phyloP scores from a whole-genome alignment of 2,113 vertebrate genomes.

The Neotragus moschatus region DNA sequence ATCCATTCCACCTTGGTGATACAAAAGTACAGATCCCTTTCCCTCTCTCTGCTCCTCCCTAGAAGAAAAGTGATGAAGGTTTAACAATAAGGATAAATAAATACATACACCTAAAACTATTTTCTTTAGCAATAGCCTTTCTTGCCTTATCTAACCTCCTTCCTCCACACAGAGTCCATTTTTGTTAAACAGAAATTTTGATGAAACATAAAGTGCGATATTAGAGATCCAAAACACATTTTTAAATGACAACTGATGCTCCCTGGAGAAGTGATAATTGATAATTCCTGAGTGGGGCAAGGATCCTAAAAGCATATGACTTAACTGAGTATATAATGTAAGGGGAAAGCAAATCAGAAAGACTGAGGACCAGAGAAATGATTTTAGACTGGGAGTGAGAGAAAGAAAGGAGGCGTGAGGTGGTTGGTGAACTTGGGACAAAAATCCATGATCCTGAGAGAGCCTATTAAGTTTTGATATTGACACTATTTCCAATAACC shows the following conservation, averaged over 20 bases:
- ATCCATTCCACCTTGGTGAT: neutral
- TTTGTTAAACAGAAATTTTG: neutral
- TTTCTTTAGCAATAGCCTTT: neutral
- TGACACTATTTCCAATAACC: neutral
- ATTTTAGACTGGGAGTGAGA: neutral
- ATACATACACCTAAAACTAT: neutral
- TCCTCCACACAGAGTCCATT: neutral
- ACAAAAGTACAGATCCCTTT: neutral
- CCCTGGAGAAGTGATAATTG: neutral
- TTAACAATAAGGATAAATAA: neutral
- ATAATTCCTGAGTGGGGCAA: neutral
- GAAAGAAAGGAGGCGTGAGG: neutral
- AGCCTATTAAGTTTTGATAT: neutral
- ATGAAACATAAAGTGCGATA: neutral
- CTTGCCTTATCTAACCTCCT: neutral
- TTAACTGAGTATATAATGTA: neutral
- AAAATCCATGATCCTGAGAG: neutral
- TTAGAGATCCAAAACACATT: neutral
- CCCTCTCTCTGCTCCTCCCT: neutral
- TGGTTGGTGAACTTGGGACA: neutral
- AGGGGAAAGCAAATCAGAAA: neutral
- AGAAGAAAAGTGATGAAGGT: neutral
- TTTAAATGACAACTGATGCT: neutral
- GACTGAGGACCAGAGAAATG: neutral
- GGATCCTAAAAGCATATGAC: neutral